Evolutionary conservation across 1,140 invertebrate species (phyloP), one percentile per base, ranked within the genome.

Genomic region (Sarcophaga peregrina): DNA sequence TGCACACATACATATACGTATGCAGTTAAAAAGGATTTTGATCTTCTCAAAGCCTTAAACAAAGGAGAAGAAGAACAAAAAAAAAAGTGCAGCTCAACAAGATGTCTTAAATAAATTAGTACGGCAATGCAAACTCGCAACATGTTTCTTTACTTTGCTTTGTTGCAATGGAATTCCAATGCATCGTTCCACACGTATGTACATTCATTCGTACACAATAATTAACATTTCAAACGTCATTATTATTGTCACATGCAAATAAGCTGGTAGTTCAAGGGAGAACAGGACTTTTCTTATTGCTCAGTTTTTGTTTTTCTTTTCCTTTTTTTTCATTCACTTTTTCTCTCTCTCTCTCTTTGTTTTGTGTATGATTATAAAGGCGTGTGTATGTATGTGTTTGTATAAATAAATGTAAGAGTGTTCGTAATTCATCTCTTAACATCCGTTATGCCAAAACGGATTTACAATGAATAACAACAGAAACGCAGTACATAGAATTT

Each of bases 101-200:
- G 62, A 68, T 68, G 62, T 68, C 17, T 68, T 68, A 68, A 68
- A 68, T 68, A 68, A 68, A 68, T 68, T 68, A 68, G 62, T 68
- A 68, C 25, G 25, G 7, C n/a, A 68, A 9, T 10, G 62, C 17
- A 68, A 68, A 20, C 58, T n/a, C 6, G n/a, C 1, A 4, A 68
- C 62, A 68, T 37, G 25, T 4, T 37, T 37, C 25, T 37, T 37
- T 37, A 37, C 25, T 37, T 37, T 37, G 25, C n/a, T 37, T 37
- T 37, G 25, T 37, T 37, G 25, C 25, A 37, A 37, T 37, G 25
- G 25, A 37, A 37, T 37, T 37, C 25, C 25, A 37, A 37, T 37
- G 25, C 25, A 37, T 37, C 25, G 1, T 37, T 37, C 25, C 25
- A 20, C 17, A 72, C 17, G 5, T 5, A 54, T n/a, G n/a, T 5